Conservation (phyloP, 2,113 vertebrate genomes). For the Camelus bactrianus region DNA sequence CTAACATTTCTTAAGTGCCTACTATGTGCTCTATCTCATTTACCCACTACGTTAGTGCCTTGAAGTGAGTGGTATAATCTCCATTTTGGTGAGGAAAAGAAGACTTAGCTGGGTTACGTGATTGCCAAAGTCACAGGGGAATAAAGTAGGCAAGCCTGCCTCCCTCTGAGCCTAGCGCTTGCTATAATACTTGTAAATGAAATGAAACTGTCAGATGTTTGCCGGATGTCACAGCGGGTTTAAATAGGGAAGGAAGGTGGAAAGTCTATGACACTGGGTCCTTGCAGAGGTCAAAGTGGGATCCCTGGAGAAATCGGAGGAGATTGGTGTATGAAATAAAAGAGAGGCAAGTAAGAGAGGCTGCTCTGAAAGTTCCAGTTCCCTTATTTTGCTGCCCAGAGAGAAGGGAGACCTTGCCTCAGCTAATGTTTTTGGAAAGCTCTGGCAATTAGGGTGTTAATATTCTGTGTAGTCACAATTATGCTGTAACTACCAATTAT, state of each 20-base stretch:
- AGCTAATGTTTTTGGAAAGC: constrained; percentile 54
- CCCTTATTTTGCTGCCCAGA: not conserved
- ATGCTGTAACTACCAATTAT: constrained; percentile 76
- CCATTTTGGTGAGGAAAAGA: not conserved
- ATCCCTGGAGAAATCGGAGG: not conserved
- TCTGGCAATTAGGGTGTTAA: constrained; percentile 75
- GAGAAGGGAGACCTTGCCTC: constrained; percentile 57
- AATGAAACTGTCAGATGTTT: not conserved
- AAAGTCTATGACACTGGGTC: not conserved
- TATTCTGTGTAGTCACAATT: constrained; percentile 76
- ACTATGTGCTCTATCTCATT: not conserved
- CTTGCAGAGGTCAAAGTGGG: not conserved
- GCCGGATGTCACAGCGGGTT: not conserved
- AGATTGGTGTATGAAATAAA: not conserved
- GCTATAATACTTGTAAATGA: not conserved
- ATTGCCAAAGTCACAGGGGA: not conserved
- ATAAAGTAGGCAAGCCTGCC: not conserved
- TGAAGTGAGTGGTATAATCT: not conserved
- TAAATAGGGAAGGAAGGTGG: not conserved
- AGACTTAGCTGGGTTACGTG: not conserved
- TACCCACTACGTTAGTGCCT: not conserved
- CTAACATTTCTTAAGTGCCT: not conserved
- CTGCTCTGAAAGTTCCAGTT: not conserved
- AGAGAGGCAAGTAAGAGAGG: not conserved
- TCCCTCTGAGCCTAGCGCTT: not conserved